Evolutionary conservation across 2,888 invertebrate genomes (phyloP).

Genomic region (Drosophila eohydei): DNA sequence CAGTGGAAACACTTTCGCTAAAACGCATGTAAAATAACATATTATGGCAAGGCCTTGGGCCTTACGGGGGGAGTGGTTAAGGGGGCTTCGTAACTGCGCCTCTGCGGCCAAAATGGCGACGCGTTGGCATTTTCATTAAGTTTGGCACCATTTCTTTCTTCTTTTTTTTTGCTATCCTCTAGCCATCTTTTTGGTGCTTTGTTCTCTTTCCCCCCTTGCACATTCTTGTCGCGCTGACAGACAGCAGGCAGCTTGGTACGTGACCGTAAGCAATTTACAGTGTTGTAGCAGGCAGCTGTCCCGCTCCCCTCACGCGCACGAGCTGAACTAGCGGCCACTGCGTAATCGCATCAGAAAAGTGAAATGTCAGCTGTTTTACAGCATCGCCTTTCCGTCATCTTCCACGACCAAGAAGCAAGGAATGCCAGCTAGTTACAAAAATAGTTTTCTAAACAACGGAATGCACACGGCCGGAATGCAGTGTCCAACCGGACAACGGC

Average conservation of each 20-base stretch:
- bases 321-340: constrained; percentile 37
- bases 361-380: constrained; percentile 68
- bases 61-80: constrained; percentile 1
- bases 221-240: constrained; percentile 59
- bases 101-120: constrained; percentile 71
- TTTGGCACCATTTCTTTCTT: constrained; percentile 67
- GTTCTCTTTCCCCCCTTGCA: constrained; percentile 33
- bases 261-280: constrained; percentile 68
- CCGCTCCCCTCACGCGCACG: background rate
- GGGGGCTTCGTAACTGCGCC: constrained; percentile 34
- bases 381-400: constrained; percentile 56
- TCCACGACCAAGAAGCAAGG: constrained; percentile 27
- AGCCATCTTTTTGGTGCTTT: constrained; percentile 12
- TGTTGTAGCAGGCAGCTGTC: constrained; percentile 35
- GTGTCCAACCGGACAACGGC: constrained; percentile 39
- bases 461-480: constrained; percentile 60
- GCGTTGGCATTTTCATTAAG: constrained; percentile 77
- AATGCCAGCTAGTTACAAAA: constrained; percentile 69
- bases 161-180: constrained; percentile 6
- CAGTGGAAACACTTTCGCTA: constrained; percentile 65
- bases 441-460: constrained; percentile 53
- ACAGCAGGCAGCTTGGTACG: constrained; percentile 51
- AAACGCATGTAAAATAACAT: constrained; percentile 73
- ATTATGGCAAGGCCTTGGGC: constrained; percentile 35
- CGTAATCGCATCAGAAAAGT: constrained; percentile 72